Percentiles rank a stretch among this genome's conserved stretches.
phyloP scores from a whole-genome alignment of 2,797 vertebrate genomes.

The Cuculus canorus region DNA sequence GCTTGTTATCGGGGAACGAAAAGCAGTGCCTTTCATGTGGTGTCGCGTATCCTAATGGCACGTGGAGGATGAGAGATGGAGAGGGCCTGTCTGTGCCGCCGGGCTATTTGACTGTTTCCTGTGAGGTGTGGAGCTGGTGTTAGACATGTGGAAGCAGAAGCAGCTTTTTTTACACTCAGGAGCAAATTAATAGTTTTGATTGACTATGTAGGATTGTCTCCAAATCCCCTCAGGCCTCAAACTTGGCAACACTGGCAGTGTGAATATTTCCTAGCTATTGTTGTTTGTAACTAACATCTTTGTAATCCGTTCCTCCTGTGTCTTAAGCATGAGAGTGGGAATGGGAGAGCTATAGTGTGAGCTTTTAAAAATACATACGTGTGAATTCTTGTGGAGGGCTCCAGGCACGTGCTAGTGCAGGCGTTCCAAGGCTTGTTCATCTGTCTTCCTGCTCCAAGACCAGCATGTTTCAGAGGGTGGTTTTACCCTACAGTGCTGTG shows the following conservation, averaged over 20 bases:
- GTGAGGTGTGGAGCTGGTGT: background rate
- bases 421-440: background rate
- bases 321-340: background rate
- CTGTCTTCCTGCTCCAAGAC: background rate
- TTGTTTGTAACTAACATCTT: background rate
- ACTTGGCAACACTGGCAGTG: background rate
- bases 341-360: background rate
- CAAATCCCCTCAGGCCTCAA: background rate
- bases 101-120: background rate
- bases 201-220: background rate
- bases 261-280: background rate
- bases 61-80: background rate
- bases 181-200: background rate
- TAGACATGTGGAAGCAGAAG: background rate
- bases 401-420: background rate
- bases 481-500: background rate
- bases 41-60: background rate
- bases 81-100: background rate
- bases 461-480: accelerated
- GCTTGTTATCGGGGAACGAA: background rate
- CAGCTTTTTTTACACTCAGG: background rate
- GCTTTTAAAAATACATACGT: background rate
- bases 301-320: background rate
- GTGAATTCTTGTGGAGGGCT: background rate
- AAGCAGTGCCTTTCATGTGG: background rate